A percentile compares a stretch with the other conserved stretches of the same genome.
Conservation (phyloP, 2,113 vertebrate species). For the Vireo altiloquus region DNA sequence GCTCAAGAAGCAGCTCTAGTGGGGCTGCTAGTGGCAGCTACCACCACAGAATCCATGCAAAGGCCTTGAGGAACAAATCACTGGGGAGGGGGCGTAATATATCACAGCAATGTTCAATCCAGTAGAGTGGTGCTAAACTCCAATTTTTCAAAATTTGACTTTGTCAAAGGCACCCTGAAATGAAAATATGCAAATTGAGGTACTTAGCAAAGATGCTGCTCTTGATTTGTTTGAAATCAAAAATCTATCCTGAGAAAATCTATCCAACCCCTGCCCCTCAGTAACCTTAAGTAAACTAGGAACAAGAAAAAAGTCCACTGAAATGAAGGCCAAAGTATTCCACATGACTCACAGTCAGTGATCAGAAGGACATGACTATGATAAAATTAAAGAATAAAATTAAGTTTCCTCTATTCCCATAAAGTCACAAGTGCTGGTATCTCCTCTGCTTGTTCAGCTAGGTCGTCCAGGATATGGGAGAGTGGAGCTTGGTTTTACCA, state of each 20-base stretch:
- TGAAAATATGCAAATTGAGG: neutral
- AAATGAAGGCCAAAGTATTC: neutral
- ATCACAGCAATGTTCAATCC: neutral
- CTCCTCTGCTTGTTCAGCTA: neutral
- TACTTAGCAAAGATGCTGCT: neutral
- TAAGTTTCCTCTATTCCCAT: neutral
- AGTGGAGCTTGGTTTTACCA: neutral
- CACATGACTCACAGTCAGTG: neutral
- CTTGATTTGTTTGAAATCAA: neutral
- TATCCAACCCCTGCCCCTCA: neutral
- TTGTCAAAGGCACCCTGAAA: neutral
- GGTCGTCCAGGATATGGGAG: neutral
- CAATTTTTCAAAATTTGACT: neutral
- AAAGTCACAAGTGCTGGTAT: neutral
- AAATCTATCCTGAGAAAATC: neutral
- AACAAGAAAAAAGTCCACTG: neutral
- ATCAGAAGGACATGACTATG: neutral
- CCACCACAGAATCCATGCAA: neutral
- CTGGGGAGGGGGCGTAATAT: accelerated
- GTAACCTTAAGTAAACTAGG: neutral
- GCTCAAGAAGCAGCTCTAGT: neutral
- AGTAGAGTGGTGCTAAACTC: neutral
- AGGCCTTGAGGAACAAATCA: neutral
- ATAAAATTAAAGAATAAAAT: neutral
- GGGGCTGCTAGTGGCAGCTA: neutral